Evolutionary conservation across 2,797 vertebrate species (phyloP).

Genomic region (Phaenicophaeus curvirostris): DNA sequence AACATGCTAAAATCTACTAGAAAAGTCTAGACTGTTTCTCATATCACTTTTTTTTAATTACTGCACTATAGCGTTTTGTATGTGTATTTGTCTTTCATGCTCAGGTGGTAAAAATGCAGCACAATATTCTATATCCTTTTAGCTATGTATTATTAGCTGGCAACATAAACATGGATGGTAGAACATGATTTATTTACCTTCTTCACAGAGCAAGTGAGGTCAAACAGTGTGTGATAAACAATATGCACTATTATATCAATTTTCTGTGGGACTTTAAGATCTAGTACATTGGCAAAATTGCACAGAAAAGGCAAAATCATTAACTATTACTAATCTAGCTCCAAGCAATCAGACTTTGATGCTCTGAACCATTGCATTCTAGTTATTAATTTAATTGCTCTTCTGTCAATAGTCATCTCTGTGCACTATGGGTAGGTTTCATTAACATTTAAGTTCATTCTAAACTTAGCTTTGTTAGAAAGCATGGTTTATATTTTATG

Average conservation of each 20-base stretch:
- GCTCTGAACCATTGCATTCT: background rate
- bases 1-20: background rate
- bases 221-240: slow-evolving; percentile 5
- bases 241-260: background rate
- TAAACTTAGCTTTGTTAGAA: background rate
- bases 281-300: background rate
- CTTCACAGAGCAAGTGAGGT: slow-evolving; percentile 9
- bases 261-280: background rate
- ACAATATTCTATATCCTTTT: background rate
- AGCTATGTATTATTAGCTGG: background rate
- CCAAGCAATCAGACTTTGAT: background rate
- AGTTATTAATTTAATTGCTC: background rate
- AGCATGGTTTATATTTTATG: background rate
- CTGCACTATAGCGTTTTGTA: background rate
- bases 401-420: background rate
- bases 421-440: background rate
- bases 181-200: background rate
- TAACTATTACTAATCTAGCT: background rate
- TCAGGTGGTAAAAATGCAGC: background rate
- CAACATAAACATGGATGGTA: background rate
- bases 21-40: background rate
- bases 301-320: background rate
- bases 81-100: background rate
- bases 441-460: background rate
- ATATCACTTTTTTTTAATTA: background rate